Evolutionary conservation across 2,113 vertebrate genomes (phyloP), one percentile per base, ranked within the genome.

Genomic region (Cygnus atratus): DNA sequence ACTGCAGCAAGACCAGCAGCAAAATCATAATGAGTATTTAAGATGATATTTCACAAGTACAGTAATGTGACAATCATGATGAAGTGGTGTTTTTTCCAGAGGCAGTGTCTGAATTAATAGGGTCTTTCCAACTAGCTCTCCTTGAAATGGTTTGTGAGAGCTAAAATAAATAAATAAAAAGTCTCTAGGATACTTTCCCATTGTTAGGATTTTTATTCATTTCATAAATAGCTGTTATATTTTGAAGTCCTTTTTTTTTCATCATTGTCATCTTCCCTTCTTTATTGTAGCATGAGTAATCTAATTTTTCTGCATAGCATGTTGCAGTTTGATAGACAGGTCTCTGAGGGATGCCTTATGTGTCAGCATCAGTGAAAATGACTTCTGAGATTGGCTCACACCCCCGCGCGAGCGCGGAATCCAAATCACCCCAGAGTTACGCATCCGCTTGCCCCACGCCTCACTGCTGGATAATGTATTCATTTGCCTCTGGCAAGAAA

Each of bases 381-480:
- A 97, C 95, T 96, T 97, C 95, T 97, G 96, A 97, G 95, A 96
- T 57, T 93, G 29, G 92, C 97, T 97, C 90, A 94, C 97, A 97
- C 96, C 96, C 97, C 96, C 33, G 91, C 46, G 52, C 96, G 81
- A 88, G 84, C n/a, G 8, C 76, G 97, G 98, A 97, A 97, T 97
- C 96, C 97, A 97, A 97, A 97, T 98, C 95, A 95, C 90, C 96
- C 95, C 82, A 13, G 62, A 94, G 95, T 93, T 95, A n/a, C 14
- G 74, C 81, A 94, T 81, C 93, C 90, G 59, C 88, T 92, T 95
- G 96, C 95, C 93, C 97, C 57, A 43, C 67, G 81, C 93, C 94
- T 96, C 86, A 9, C 96, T 96, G 94, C 95, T 97, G 82, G 94
- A 37, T 98, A 98, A 98, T 98, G 94, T 92, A 98, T 98, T 97